Base-by-base conservation (phyloP, 2,113 vertebrate species). In the Brachyistius frenatus region DNA sequence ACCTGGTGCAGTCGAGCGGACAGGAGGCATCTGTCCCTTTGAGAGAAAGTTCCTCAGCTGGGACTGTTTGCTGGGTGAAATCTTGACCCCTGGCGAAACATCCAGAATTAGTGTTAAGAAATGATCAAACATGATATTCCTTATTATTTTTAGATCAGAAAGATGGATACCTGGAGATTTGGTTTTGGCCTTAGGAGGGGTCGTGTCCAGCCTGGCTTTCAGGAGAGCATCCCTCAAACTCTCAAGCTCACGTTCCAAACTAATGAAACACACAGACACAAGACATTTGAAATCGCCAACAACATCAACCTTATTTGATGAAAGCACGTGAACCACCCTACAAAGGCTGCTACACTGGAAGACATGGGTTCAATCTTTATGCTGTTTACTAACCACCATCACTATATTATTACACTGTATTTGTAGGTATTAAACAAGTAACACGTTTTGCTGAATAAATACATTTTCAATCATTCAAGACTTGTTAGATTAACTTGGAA, bases 1-100 rank as follows among this genome's bases (percentile, higher is more conserved):
- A 99, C 98, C 98, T 96, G 98, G 98, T 82, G 98, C 98, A 13
- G 96, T 99, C 10, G 97, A 98, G 49, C 96, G 95, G 50, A 99
- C 84, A 0, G 97, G 97, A 3, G 97, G 97, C 67, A 96, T 97
- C 87, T 98, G 97, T 36, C 97, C 95, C 92, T 99, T 99, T 30
- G 97, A 96, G 32, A 99, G 94, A 80, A 99, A 98, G 92, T 96
- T 99, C 77, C 98, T 96, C 80, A 99, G 83, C 74, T 99, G 98
- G 50, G 95, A 90, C 84, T 96, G 97, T 79, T 99, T 99, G 73
- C 94, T 94, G 0, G 95, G 93, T 7, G 97, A 96, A 79, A 98
- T 90, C 84, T 98, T 99, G 78, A 94, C 95, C 95, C 90, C 46
- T 93, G 93, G 3, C 80, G 37, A 68, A 66, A 57, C 0, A 75